Percentiles rank a stretch among this genome's conserved stretches.
These are phyloP conservation scores for Scaptodrosophila latifasciaeformis DNA, from an alignment of 2,888 invertebrate species.

Conservation along the genomic window DNA sequence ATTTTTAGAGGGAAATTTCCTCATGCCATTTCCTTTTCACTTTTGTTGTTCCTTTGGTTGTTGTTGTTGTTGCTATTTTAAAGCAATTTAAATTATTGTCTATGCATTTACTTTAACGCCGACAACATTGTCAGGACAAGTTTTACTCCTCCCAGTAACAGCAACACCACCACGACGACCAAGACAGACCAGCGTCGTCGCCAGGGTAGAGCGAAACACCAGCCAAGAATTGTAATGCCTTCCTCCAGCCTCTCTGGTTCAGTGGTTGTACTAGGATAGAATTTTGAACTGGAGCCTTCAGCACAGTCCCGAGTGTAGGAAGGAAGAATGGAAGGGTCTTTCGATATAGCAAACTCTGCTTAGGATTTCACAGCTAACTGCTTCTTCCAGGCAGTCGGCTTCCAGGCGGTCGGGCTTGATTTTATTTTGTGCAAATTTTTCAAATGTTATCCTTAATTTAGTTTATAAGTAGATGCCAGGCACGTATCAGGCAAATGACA, in stretches of 20 bases:
- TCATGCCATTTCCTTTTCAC: no score
- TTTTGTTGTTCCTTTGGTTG: no score
- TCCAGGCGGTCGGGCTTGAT: slow-evolving; percentile 48
- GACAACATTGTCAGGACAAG: not conserved
- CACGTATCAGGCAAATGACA: slow-evolving; percentile 72
- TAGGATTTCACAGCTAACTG: no score
- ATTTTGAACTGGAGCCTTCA: slow-evolving; percentile 58
- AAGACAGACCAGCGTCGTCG: no score
- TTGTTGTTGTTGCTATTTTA: slow-evolving; percentile 60
- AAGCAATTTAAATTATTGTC: slow-evolving; percentile 68
- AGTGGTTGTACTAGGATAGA: not conserved
- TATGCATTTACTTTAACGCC: slow-evolving; percentile 40
- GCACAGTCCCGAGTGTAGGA: slow-evolving; percentile 30
- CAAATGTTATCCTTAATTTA: slow-evolving; percentile 69
- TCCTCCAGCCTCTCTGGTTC: not conserved
- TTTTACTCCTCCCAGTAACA: no score
- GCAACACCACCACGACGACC: no score
- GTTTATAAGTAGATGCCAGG: slow-evolving; percentile 67
- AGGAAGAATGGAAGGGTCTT: no score
- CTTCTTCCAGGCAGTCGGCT: no score
- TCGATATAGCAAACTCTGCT: no score
- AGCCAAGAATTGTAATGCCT: not conserved
- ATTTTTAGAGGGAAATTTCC: no score
- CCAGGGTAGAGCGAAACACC: no score
- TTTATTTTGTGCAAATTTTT: slow-evolving; percentile 68